Evolutionary conservation across 2,888 invertebrate species (phyloP), one percentile per base, ranked within the genome.

Genomic region (Sicus ferrugineus): DNA sequence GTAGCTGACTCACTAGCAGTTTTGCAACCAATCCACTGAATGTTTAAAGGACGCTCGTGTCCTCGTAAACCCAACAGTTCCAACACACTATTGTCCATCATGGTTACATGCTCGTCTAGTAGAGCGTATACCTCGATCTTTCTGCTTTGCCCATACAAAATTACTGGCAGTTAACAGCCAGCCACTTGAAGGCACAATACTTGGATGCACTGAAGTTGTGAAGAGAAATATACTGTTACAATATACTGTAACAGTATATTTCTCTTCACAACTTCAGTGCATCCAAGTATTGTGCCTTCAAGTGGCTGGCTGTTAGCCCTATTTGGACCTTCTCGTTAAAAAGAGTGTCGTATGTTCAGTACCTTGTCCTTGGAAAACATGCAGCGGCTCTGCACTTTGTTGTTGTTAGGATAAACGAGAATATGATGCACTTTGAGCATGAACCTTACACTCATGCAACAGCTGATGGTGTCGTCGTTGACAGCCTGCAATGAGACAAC

Each of bases 31-130:
- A 61, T 11, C 61, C 61, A 61, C 31, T 61, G 61, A 65, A 42
- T 52, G 67, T 50, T 31, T n/a, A 58, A 30, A 9, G 2, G 28
- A 31, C 31, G 11, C 23, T 65, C 62, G 23, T 67, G 67, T 23
- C 74, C 73, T 9, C 16, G 21, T 19, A 74, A 21, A 9, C 73
- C 73, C 9, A 74, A 19, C 38, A 73, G 56, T 3, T 72, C 62
- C 16, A 70, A 48, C 26, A 71, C 19, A 11, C 46, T 52, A 26
- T 61, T 61, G 21, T 73, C 71, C 48, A 72, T 19, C 61, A 73
- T 67, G 2, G 72, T 73, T 21, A 71, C 67, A 63, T 26, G 2
- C 3, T 52, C 23, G 19, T 52, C 19, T 4, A 23, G 7, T n/a
- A 52, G 38, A 3, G 71, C 48, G 21, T 69, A 70, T 5, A 61